Conservation (phyloP, 2,113 vertebrate genomes). For the Antigone vipio region DNA sequence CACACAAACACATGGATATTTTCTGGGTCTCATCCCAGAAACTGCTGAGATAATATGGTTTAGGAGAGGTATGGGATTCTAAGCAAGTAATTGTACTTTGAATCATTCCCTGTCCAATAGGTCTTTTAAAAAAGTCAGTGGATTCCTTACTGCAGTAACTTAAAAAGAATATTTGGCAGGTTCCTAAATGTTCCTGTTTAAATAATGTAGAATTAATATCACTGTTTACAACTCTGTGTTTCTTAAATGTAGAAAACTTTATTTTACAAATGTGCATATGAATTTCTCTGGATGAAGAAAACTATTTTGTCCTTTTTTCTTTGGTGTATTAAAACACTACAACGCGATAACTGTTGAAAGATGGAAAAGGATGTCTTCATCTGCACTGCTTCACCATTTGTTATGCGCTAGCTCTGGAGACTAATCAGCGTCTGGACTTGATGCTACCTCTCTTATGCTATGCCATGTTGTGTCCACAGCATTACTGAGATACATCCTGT, state of each 20-base stretch:
- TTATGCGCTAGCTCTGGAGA: neutral
- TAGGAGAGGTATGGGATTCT: neutral
- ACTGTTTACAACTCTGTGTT: neutral
- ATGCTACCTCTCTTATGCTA: neutral
- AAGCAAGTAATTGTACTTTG: neutral
- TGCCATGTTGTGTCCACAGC: neutral
- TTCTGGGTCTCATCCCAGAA: constrained; percentile 20
- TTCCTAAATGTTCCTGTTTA: neutral
- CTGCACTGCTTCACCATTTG: neutral
- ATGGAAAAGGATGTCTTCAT: neutral
- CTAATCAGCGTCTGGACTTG: neutral
- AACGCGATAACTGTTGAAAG: neutral
- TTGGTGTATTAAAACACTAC: neutral
- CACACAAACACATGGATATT: neutral
- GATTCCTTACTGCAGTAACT: neutral
- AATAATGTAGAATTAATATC: neutral
- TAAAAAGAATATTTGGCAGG: neutral
- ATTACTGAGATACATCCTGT: neutral
- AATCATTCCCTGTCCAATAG: neutral
- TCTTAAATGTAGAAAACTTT: neutral
- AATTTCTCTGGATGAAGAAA: neutral
- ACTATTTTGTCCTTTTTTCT: neutral
- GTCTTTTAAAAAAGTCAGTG: neutral
- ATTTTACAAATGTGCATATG: neutral
- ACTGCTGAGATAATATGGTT: neutral